Conservation (phyloP, 1,140 invertebrate species). For the Palaemon carinicauda region DNA sequence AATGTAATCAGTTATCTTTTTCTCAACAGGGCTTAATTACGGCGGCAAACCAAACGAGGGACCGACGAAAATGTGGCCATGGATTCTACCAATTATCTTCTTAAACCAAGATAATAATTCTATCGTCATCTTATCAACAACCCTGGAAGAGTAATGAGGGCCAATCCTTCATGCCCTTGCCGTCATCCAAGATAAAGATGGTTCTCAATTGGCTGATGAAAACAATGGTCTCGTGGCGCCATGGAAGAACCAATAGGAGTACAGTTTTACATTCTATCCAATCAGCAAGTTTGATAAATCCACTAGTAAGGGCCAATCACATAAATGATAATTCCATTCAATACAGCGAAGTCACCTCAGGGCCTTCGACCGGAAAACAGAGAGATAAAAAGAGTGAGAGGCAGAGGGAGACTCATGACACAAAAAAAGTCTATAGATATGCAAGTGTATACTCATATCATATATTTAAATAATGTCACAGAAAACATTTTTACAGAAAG, state of each 20-base stretch:
- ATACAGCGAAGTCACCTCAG: neutral
- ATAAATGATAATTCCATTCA: neutral
- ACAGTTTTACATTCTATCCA: conserved; percentile 11
- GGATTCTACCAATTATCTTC: conserved; percentile 45
- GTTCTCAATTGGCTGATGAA: conserved; percentile 24
- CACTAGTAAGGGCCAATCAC: conserved; percentile 39
- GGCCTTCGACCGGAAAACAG: no score
- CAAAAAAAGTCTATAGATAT: no score
- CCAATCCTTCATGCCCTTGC: conserved; percentile 38
- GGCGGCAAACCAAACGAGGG: conserved; percentile 46
- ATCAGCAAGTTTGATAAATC: conserved; percentile 34
- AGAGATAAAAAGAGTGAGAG: no score
- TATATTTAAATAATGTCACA: no score
- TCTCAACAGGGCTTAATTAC: conserved; percentile 42
- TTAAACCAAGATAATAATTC: conserved; percentile 54
- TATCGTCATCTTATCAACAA: conserved; percentile 55
- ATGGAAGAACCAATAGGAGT: conserved; percentile 40
- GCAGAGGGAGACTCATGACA: no score
- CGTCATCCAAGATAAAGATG: conserved; percentile 27
- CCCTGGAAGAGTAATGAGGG: conserved; percentile 51
- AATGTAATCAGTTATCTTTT: conserved; percentile 44
- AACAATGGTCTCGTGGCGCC: conserved; percentile 17
- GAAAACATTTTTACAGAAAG: no score
- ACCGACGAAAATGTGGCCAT: conserved; percentile 40
- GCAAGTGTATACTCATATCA: no score